These are phyloP conservation scores for Drosophila colorata DNA, from an alignment of 2,888 invertebrate genomes.

Conservation along the genomic window DNA sequence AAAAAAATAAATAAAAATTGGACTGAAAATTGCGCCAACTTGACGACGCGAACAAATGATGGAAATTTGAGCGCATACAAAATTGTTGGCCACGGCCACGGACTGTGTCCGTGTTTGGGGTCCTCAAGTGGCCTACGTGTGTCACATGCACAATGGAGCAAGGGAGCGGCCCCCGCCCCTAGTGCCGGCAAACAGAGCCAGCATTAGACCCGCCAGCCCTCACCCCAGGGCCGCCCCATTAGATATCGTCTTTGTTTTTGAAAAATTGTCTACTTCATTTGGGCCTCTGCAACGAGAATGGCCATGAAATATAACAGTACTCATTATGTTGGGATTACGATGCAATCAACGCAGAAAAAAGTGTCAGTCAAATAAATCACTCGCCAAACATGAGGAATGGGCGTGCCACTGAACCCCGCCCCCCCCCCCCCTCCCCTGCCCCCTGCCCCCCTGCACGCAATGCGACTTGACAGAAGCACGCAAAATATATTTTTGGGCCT, in stretches of 20 bases:
- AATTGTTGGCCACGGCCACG: constrained; percentile 33
- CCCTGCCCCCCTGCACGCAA: constrained; percentile 35
- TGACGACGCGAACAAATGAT: constrained; percentile 70
- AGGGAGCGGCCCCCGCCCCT: no score
- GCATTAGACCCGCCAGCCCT: background rate
- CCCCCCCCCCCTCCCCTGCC: background rate
- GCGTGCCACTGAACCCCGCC: background rate
- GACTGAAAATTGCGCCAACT: constrained; percentile 35
- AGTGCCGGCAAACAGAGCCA: background rate
- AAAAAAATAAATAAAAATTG: constrained; percentile 11
- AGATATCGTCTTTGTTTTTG: constrained; percentile 74
- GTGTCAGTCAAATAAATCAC: constrained; percentile 83
- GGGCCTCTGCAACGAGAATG: constrained; percentile 64
- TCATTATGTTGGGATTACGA: constrained; percentile 83
- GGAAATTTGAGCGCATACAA: constrained; percentile 62
- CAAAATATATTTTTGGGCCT: constrained; percentile 67
- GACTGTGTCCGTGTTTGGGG: constrained; percentile 22
- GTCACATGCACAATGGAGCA: constrained; percentile 72
- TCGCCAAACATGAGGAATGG: constrained; percentile 73
- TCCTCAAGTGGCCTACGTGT: constrained; percentile 75
- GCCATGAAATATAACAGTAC: constrained; percentile 82
- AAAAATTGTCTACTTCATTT: constrained; percentile 80
- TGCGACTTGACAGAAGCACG: constrained; percentile 60
- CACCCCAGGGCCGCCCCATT: constrained; percentile 18
- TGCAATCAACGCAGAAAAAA: constrained; percentile 83